Evolutionary conservation across 1,140 invertebrate genomes (phyloP).

Genomic region (Rhagoletis pomonella): DNA sequence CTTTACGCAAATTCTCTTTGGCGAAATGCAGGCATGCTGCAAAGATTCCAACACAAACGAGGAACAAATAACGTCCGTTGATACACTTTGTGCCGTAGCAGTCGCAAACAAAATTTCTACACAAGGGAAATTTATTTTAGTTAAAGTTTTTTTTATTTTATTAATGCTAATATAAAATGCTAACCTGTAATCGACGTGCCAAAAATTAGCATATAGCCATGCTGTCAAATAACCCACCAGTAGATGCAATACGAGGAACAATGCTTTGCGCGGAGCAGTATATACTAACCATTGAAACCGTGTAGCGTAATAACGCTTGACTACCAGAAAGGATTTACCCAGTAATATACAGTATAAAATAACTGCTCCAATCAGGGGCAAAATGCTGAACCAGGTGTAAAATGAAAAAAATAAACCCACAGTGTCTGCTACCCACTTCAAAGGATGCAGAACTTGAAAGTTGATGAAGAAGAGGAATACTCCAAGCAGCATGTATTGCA

Average conservation of each 20-base stretch:
- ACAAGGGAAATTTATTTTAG: not conserved
- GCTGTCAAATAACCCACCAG: conserved; percentile 76
- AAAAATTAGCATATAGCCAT: conserved; percentile 78
- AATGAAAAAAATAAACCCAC: conserved; percentile 75
- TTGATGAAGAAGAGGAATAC: conserved; percentile 77
- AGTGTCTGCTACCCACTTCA: conserved; percentile 75
- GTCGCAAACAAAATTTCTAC: conserved; percentile 62
- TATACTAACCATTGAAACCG: conserved; percentile 75
- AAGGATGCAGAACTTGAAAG: conserved; percentile 75
- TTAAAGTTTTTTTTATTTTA: not conserved
- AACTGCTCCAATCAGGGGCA: conserved; percentile 76
- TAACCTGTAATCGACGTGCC: conserved; percentile 74
- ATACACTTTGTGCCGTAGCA: conserved; percentile 73
- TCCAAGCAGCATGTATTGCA: conserved; percentile 74
- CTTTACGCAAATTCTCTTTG: conserved; percentile 76
- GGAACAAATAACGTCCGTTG: conserved; percentile 77
- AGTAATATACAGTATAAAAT: conserved; percentile 78
- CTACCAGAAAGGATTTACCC: conserved; percentile 77
- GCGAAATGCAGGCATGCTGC: conserved; percentile 82
- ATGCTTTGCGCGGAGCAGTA: conserved; percentile 62
- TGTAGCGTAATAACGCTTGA: conserved; percentile 75
- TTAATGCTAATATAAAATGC: conserved; percentile 59
- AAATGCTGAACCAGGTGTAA: conserved; percentile 76
- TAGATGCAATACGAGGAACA: conserved; percentile 75
- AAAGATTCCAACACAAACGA: conserved; percentile 81